Evolutionary conservation across 2,113 vertebrate species (phyloP), one percentile per base, ranked within the genome.

Genomic region (Grus americana): DNA sequence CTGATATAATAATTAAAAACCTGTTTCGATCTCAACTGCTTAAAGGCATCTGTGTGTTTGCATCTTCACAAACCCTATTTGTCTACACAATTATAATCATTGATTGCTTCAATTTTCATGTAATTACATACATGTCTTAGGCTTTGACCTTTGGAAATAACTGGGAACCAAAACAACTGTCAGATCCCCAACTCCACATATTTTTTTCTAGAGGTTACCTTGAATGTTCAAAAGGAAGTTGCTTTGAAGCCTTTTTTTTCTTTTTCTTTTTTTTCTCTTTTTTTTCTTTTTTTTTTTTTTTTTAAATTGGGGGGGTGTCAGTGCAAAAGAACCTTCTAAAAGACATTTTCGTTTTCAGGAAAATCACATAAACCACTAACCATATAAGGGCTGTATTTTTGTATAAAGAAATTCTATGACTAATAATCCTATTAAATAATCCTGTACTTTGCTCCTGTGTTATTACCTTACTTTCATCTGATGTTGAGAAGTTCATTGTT

Each of bases 21-120:
- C 4, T 26, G 13, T 34, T 84, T 70, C 17, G 30, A 24, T 47
- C 19, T 74, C 29, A 80, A 65, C 34, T 70, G 20, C 13, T 84
- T 90, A 66, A 83, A 87, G 34, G 6, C 27, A 71, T 74, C 34
- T 81, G 32, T 42, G 5, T 75, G 54, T 86, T 90, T 90, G 36
- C 24, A 49, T 90, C 93, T 92, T 94, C 36, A 81, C 74, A 81
- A 32, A 3, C 47, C 2, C 34, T 70, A 74, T 78, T 95, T 90
- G 17, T 46, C 66, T 90, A 66, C 36, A 80, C 5, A 78, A 36
- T 79, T 57, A 36, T 57, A 81, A 62, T 78, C 30, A 54, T 4
- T 1, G 0, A 30, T 57, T 90, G 55, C 27, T 88, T 74, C 71
- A 21, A 66, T 94, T 73, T 86, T 80, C 59, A 27, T 66, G 30